Percentiles rank a stretch among this genome's conserved stretches.
Conservation (phyloP, 2,888 invertebrate genomes). For the Adineta ricciae region DNA sequence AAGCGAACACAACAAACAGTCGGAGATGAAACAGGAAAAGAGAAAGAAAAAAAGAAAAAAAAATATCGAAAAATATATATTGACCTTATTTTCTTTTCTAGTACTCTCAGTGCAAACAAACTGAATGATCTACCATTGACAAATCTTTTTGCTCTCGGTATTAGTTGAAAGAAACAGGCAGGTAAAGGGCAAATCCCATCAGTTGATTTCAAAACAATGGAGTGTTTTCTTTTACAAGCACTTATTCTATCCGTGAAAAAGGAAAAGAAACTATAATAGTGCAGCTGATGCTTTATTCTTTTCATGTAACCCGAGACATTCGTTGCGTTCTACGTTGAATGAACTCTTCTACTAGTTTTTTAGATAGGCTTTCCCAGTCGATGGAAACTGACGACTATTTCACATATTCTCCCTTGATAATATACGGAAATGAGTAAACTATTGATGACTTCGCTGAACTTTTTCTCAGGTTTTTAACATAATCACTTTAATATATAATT, state of each 20-base stretch:
- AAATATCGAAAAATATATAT: not conserved
- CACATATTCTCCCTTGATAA: too few species aligned
- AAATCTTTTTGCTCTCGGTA: not conserved
- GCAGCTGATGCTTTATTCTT: too few species aligned
- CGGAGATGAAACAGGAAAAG: not conserved
- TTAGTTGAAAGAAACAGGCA: not conserved
- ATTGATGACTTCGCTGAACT: too few species aligned
- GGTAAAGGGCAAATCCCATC: not conserved
- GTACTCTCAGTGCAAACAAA: not conserved
- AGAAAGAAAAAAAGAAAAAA: not conserved
- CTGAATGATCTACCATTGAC: not conserved
- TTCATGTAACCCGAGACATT: too few species aligned
- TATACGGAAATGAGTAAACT: too few species aligned
- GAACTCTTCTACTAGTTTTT: too few species aligned
- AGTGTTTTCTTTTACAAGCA: not conserved
- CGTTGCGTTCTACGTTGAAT: too few species aligned
- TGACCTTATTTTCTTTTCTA: not conserved
- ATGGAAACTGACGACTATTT: too few species aligned
- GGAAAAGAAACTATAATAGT: not conserved
- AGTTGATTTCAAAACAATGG: not conserved
- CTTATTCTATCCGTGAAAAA: not conserved
- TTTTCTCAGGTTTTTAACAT: too few species aligned
- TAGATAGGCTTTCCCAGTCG: too few species aligned
- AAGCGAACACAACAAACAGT: not conserved
- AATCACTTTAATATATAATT: too few species aligned